Percentiles rank a stretch among this genome's conserved stretches.
These are phyloP conservation scores for Incurvaria masculella DNA, from an alignment of 2,888 invertebrate species.

Conservation along the genomic window DNA sequence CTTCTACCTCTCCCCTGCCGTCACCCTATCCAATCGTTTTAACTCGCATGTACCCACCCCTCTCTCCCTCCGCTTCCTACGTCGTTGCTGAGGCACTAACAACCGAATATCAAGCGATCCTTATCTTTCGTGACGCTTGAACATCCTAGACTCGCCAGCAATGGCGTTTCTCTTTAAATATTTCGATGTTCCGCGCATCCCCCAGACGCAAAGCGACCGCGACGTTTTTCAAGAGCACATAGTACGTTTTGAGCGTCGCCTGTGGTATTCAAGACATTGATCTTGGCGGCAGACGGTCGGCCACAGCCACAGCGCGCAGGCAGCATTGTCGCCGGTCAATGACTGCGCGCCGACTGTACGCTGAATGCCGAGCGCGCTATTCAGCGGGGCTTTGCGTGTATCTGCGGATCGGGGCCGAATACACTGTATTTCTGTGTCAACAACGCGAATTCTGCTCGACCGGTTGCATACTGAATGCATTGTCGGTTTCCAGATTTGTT, in stretches of 20 bases:
- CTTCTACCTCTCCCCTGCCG: too few relatives aligned
- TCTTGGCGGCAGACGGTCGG: slow-evolving; percentile 25
- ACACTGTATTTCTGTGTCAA: slow-evolving; percentile 32
- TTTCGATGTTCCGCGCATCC: too few relatives aligned
- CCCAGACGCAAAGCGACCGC: too few relatives aligned
- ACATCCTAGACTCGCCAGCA: too few relatives aligned
- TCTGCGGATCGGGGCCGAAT: slow-evolving; percentile 12
- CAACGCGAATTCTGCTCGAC: slow-evolving; percentile 13
- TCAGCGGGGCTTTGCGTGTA: slow-evolving; percentile 31
- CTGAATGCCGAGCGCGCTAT: slow-evolving; percentile 8
- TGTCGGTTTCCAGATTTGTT: neutral
- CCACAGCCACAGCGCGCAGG: slow-evolving; percentile 19
- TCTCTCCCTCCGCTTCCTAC: too few relatives aligned
- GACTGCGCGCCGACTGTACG: slow-evolving; percentile 20
- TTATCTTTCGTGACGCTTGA: too few relatives aligned
- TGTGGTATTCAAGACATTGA: slow-evolving; percentile 38
- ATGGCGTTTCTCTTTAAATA: too few relatives aligned
- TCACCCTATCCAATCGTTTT: too few relatives aligned
- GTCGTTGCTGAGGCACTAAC: too few relatives aligned
- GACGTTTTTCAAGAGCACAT: slow-evolving; percentile 26
- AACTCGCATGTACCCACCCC: too few relatives aligned
- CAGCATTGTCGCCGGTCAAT: slow-evolving; percentile 36
- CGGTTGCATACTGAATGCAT: too few relatives aligned
- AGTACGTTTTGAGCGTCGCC: slow-evolving; percentile 27
- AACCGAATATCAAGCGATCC: too few relatives aligned